A percentile compares a stretch with the other conserved stretches of the same genome.
Conservation (phyloP, 2,113 vertebrate species). For the Daubentonia madagascariensis region DNA sequence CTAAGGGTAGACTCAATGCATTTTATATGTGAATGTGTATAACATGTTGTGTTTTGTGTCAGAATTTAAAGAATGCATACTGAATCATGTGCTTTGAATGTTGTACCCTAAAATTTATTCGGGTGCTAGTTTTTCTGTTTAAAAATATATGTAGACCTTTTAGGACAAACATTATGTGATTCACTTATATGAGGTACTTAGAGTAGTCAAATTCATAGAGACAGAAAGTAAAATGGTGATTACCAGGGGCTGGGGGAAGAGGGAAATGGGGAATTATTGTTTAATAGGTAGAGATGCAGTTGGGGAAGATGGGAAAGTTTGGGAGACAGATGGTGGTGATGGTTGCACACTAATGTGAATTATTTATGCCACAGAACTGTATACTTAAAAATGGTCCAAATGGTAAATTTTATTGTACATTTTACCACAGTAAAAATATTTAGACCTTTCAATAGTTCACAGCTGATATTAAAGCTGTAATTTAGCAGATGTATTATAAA, state of each 20-base stretch:
- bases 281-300: background rate
- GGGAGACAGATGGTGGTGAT: background rate
- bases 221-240: background rate
- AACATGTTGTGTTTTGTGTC: background rate
- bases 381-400: background rate
- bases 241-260: background rate
- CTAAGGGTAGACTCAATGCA: background rate
- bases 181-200: background rate
- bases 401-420: background rate
- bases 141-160: slow-evolving; percentile 20
- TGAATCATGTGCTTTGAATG: background rate
- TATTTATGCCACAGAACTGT: background rate
- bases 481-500: background rate
- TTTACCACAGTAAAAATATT: background rate
- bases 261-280: background rate
- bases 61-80: background rate
- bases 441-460: slow-evolving; percentile 14
- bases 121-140: slow-evolving; percentile 18
- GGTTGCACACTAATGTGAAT: background rate
- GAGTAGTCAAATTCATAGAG: background rate
- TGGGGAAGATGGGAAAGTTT: background rate
- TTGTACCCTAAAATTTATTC: background rate
- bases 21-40: background rate
- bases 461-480: background rate
- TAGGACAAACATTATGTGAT: background rate